These are phyloP conservation scores for Heteromormyrus szaboi DNA, from an alignment of 2,797 vertebrate genomes.

Conservation along the genomic window DNA sequence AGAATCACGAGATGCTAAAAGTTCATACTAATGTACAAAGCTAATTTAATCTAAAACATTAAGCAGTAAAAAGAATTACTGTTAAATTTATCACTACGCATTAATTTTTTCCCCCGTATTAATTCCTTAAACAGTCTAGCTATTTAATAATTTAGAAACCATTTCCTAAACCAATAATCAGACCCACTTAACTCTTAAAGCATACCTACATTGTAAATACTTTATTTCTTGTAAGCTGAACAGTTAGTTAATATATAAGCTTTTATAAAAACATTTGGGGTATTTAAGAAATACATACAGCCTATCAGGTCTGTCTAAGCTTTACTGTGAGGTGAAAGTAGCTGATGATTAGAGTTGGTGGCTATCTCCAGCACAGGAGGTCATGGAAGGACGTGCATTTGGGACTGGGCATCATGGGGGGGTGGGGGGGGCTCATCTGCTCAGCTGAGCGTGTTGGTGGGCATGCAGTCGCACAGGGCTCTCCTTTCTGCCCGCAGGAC, in stretches of 20 bases:
- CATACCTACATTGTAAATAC: not conserved
- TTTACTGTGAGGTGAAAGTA: not conserved
- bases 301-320: not conserved
- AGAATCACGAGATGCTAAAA: not conserved
- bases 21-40: not conserved
- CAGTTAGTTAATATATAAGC: not conserved
- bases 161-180: not conserved
- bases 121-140: not conserved
- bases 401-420: not conserved
- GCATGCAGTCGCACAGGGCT: constrained; percentile 82
- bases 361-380: not conserved
- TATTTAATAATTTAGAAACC: not conserved
- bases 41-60: not conserved
- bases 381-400: not conserved
- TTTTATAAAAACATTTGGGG: constrained; percentile 8
- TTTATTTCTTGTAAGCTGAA: constrained; percentile 21
- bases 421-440: not conserved
- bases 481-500: constrained; percentile 81
- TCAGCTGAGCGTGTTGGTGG: constrained; percentile 72
- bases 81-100: not conserved
- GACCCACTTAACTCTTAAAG: not conserved
- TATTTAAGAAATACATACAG: not conserved
- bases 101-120: not conserved
- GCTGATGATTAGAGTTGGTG: not conserved
- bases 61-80: not conserved